Conservation (phyloP, 2,888 invertebrate genomes). For the Serrognathus titanus region DNA sequence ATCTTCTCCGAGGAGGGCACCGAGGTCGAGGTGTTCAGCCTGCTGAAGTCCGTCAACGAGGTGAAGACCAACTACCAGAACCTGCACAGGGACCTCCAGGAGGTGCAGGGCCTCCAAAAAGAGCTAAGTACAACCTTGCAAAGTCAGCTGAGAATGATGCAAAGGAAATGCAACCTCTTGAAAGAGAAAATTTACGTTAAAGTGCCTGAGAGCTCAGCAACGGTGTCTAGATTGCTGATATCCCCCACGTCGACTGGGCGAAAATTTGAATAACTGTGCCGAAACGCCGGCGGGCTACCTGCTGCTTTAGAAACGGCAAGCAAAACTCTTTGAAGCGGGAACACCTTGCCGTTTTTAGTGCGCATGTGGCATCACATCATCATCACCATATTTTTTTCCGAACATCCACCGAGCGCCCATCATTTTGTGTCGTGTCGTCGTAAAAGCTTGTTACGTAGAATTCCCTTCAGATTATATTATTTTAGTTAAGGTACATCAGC, state of each 20-base stretch:
- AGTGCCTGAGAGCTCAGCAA: conserved; percentile 14
- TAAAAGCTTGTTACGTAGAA: not conserved
- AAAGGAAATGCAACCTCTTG: conserved; percentile 69
- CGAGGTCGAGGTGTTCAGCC: conserved; percentile 63
- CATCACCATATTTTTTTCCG: not conserved
- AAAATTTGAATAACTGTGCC: conserved; percentile 9
- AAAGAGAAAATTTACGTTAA: conserved; percentile 59
- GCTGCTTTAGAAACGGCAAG: conserved; percentile 26
- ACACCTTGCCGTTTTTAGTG: conserved; percentile 26
- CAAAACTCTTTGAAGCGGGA: conserved; percentile 28
- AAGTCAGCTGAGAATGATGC: conserved; percentile 67
- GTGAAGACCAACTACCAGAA: conserved; percentile 78
- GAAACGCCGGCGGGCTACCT: conserved; percentile 1
- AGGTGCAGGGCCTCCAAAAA: conserved; percentile 75
- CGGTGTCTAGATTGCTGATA: conserved; percentile 13
- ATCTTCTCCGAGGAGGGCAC: conserved; percentile 51
- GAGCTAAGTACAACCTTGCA: conserved; percentile 74
- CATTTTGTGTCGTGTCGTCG: not conserved
- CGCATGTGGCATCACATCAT: conserved; percentile 11
- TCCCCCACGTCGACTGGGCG: conserved; percentile 19
- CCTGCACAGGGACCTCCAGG: conserved; percentile 71
- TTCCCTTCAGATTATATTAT: conserved; percentile 4
- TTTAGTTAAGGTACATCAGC: not conserved
- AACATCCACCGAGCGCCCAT: no score
- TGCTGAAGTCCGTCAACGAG: conserved; percentile 74